Conservation (phyloP, 2,888 invertebrate genomes). For the Hemaris fuciformis region DNA sequence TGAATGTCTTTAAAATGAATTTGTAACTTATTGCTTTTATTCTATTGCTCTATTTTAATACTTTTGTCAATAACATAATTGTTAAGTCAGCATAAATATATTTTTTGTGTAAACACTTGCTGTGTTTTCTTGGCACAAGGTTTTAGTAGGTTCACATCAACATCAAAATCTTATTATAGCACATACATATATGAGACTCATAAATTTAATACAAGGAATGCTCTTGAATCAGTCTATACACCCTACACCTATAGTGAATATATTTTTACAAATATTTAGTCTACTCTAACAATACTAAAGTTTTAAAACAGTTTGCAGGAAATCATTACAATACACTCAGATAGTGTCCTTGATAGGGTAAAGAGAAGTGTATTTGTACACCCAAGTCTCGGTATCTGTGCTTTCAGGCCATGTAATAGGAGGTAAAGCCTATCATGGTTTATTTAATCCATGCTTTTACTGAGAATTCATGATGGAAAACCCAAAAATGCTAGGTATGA, state of each 20-base stretch:
- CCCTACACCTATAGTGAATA: constrained; percentile 8
- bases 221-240: constrained; percentile 13
- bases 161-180: not conserved
- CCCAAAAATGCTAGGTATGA: no score
- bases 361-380: no score
- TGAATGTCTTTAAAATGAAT: no score
- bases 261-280: not conserved
- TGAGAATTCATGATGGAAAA: no score
- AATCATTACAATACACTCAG: no score
- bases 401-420: no score
- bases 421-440: no score
- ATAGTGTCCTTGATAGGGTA: not conserved
- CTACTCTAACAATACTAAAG: not conserved
- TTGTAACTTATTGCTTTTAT: no score
- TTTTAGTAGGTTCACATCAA: not conserved
- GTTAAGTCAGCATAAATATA: not conserved
- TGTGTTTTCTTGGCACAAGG: not conserved
- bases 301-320: no score
- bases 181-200: not conserved
- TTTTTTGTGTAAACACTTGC: not conserved
- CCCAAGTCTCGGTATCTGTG: no score
- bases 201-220: constrained; percentile 13
- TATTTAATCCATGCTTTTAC: no score
- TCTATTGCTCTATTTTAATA: not conserved
- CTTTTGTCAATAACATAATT: not conserved